These are phyloP conservation scores for Proisotoma minuta DNA, from an alignment of 2,888 invertebrate genomes.

Conservation along the genomic window DNA sequence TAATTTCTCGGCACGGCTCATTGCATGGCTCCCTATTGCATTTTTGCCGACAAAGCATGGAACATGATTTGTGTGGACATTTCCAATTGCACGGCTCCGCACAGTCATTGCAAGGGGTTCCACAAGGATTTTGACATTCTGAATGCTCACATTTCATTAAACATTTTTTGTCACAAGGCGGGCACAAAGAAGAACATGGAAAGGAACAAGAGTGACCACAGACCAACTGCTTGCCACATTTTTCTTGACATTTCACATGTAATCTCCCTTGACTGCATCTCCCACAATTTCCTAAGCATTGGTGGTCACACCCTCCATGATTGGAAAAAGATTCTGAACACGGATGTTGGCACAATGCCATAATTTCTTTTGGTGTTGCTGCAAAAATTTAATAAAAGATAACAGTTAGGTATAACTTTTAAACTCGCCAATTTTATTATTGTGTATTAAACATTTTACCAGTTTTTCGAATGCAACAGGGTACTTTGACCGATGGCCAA, in stretches of 20 bases:
- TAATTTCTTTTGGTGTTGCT: conserved; percentile 48
- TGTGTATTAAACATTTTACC: conserved; percentile 3
- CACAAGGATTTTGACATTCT: conserved; percentile 33
- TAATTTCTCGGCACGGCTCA: conserved; percentile 49
- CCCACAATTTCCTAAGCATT: conserved; percentile 55
- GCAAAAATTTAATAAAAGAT: background rate
- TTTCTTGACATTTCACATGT: conserved; percentile 58
- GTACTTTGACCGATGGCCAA: conserved; percentile 16
- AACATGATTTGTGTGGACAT: conserved; percentile 31
- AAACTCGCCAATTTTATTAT: background rate
- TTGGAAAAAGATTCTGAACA: conserved; percentile 24
- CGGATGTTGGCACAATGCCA: conserved; percentile 30
- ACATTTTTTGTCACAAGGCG: conserved; percentile 47
- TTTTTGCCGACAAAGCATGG: conserved; percentile 44
- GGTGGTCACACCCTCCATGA: conserved; percentile 35
- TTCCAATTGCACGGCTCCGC: conserved; percentile 35
- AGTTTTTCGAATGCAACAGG: conserved; percentile 21
- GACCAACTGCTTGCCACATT: conserved; percentile 58
- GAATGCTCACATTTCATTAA: conserved; percentile 42
- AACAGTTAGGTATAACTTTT: background rate
- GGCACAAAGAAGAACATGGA: conserved; percentile 48
- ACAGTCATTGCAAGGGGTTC: conserved; percentile 32
- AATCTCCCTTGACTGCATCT: conserved; percentile 60
- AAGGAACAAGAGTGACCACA: conserved; percentile 58
- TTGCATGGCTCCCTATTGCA: conserved; percentile 51